A percentile compares a stretch with the other conserved stretches of the same genome.
Evolutionary conservation across 2,113 vertebrate genomes (phyloP).

Genomic region (Ictalurus punctatus): DNA sequence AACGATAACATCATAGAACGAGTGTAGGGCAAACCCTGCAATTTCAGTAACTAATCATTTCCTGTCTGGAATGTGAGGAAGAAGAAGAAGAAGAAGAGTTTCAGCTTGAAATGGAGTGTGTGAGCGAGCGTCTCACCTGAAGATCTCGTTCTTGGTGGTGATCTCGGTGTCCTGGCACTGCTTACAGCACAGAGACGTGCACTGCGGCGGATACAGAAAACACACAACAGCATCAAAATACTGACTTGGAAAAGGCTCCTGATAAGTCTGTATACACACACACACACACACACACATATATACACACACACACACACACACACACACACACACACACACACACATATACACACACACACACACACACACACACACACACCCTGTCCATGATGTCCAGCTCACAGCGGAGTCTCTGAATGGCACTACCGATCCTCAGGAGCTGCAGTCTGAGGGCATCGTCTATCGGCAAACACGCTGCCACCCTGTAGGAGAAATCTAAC

Average conservation of each 20-base stretch:
- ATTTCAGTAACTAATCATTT: no score
- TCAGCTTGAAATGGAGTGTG: background rate
- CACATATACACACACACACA: conserved; percentile 69
- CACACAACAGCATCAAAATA: background rate
- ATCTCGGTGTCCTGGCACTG: conserved; percentile 96
- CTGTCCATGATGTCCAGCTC: conserved; percentile 97
- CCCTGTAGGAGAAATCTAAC: conserved; percentile 96
- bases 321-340: background rate
- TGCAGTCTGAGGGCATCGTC: conserved; percentile 90
- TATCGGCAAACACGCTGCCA: conserved; percentile 95
- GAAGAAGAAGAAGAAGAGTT: no score
- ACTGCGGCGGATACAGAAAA: conserved; percentile 69
- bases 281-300: conserved; percentile 64
- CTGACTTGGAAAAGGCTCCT: background rate
- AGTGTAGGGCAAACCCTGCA: no score
- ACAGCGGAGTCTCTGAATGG: conserved; percentile 93
- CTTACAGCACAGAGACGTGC: conserved; percentile 95
- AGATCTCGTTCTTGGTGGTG: conserved; percentile 97
- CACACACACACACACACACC: conserved; percentile 70
- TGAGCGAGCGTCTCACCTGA: conserved; percentile 81
- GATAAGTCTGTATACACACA: background rate
- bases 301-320: conserved; percentile 73
- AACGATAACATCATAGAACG: background rate
- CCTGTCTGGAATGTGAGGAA: no score
- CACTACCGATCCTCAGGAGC: conserved; percentile 91